phyloP scores from a whole-genome alignment of 2,888 invertebrate species.

The Nesidiocoris tenuis region DNA sequence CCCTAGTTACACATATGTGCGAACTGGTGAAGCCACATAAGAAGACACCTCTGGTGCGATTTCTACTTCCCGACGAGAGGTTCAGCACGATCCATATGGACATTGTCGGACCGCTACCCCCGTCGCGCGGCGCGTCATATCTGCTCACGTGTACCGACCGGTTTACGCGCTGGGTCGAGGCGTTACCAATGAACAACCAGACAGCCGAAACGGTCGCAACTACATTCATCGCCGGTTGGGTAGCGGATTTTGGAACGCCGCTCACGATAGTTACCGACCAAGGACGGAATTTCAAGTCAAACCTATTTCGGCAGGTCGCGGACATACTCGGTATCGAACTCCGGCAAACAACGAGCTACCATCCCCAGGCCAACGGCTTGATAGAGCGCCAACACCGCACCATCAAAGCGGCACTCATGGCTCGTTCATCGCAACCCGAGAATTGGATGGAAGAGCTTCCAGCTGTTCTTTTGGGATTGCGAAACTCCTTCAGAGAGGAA shows the following conservation, averaged over 20 bases:
- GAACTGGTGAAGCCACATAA: constrained; percentile 20
- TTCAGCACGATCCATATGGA: constrained; percentile 7
- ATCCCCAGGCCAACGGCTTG: constrained; percentile 20
- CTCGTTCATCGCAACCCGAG: not conserved
- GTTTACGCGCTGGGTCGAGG: constrained; percentile 31
- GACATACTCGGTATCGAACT: constrained; percentile 1
- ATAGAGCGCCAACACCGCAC: constrained; percentile 21
- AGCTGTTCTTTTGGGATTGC: constrained; percentile 20
- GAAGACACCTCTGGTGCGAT: constrained; percentile 1
- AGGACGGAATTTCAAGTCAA: constrained; percentile 23
- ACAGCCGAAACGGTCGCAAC: constrained; percentile 7
- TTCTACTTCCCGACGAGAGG: constrained; percentile 9
- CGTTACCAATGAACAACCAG: constrained; percentile 16
- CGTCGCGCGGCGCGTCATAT: not conserved
- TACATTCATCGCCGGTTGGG: constrained; percentile 18
- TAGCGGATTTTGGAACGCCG: constrained; percentile 29
- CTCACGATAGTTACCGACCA: constrained; percentile 18
- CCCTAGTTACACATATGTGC: too few species aligned
- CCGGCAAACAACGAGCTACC: constrained; percentile 23
- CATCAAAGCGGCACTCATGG: constrained; percentile 26
- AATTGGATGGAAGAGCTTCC: constrained; percentile 13
- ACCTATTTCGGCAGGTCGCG: not conserved
- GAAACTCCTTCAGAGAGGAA: constrained; percentile 15
- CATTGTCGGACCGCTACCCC: constrained; percentile 13
- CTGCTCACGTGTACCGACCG: constrained; percentile 11